A percentile compares a stretch with the other conserved stretches of the same genome.
Conservation (phyloP, 2,888 invertebrate genomes). For the Athalia rosae region DNA sequence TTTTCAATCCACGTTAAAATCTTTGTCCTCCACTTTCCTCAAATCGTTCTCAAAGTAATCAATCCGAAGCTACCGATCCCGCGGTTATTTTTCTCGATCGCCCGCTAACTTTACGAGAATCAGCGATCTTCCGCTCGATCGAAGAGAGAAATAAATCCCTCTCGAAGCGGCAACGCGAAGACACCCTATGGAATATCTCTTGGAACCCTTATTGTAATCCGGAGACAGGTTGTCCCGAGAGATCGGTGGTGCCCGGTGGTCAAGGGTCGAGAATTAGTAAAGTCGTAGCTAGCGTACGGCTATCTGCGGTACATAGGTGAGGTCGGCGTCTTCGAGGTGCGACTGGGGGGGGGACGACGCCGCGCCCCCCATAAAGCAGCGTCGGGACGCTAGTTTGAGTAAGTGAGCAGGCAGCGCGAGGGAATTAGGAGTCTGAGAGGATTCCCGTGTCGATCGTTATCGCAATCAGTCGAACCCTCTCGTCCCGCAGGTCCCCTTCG, state of each 20-base stretch:
- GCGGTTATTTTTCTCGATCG: too few species aligned
- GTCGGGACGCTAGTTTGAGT: slow-evolving; percentile 12
- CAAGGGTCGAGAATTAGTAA: slow-evolving; percentile 31
- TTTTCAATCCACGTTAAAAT: too few species aligned
- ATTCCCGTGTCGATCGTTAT: slow-evolving; percentile 47
- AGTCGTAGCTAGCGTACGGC: slow-evolving; percentile 11
- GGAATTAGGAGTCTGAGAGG: slow-evolving; percentile 45
- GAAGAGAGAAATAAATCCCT: too few species aligned
- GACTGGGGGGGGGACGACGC: neutral
- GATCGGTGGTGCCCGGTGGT: slow-evolving; percentile 14
- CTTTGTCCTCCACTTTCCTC: too few species aligned
- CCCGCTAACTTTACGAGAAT: too few species aligned
- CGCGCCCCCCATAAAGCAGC: neutral
- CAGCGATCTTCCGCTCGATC: too few species aligned
- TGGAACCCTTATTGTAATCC: slow-evolving; percentile 18
- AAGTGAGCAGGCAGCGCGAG: slow-evolving; percentile 7
- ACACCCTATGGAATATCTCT: neutral
- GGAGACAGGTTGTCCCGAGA: slow-evolving; percentile 30
- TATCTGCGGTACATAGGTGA: slow-evolving; percentile 7
- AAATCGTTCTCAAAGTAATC: too few species aligned
- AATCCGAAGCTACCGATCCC: too few species aligned
- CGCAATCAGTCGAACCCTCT: slow-evolving; percentile 33
- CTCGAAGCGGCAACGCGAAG: too few species aligned
- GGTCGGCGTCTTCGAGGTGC: slow-evolving; percentile 29
- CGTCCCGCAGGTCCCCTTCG: neutral